Conservation (phyloP, 1,140 invertebrate species). For the Mya arenaria region DNA sequence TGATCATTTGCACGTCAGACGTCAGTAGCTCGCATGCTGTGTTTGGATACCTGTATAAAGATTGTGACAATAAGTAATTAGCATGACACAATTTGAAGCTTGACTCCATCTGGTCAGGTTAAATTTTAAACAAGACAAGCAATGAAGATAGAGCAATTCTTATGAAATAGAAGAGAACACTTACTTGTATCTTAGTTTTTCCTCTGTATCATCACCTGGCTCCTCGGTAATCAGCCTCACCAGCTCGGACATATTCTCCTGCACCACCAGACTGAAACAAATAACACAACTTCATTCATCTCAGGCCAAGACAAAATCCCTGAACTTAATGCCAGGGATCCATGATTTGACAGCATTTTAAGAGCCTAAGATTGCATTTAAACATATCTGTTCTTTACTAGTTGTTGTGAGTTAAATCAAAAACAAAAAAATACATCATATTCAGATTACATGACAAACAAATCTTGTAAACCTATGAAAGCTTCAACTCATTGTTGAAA, state of each 20-base stretch:
- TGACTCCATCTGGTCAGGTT: not conserved
- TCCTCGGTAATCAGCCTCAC: conserved; percentile 93
- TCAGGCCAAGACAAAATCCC: too few relatives aligned
- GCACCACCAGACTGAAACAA: conserved; percentile 89
- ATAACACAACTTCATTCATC: conserved; percentile 49
- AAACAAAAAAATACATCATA: too few relatives aligned
- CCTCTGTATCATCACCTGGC: conserved; percentile 88
- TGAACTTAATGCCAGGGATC: too few relatives aligned
- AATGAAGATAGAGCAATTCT: not conserved
- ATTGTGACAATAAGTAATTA: not conserved
- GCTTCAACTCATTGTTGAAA: too few relatives aligned
- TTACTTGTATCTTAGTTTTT: conserved; percentile 92
- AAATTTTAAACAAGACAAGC: not conserved
- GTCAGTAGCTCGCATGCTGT: conserved; percentile 97
- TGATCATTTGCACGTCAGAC: conserved; percentile 91
- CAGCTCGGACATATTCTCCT: conserved; percentile 92
- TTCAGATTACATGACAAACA: too few relatives aligned
- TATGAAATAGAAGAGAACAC: conserved; percentile 77
- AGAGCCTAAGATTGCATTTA: too few relatives aligned
- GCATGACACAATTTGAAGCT: not conserved
- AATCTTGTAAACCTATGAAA: too few relatives aligned
- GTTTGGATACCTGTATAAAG: conserved; percentile 84
- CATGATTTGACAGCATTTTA: too few relatives aligned
- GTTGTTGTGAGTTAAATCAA: too few relatives aligned
- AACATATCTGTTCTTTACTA: too few relatives aligned